Evolutionary conservation across 2,888 invertebrate species (phyloP).

Genomic region (Phaedon cochleariae): DNA sequence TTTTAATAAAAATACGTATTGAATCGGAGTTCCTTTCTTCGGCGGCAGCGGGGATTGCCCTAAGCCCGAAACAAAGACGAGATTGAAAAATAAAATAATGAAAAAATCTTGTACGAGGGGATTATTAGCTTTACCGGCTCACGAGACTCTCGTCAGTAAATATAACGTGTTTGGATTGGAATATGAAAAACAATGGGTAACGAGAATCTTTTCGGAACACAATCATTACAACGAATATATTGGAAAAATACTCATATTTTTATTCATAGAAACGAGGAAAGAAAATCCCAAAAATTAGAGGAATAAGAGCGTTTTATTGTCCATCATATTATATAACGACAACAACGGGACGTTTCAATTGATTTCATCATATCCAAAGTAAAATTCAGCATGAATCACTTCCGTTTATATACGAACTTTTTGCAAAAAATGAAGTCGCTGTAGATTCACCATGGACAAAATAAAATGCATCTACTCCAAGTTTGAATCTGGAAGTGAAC

Average conservation of each 20-base stretch:
- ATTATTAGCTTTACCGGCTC: neutral
- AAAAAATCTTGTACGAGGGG: neutral
- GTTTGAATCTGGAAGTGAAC: neutral
- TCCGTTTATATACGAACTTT: no score
- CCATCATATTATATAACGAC: no score
- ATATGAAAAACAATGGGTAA: neutral
- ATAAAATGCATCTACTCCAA: neutral
- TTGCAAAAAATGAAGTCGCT: neutral
- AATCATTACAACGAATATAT: no score
- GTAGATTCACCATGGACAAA: neutral
- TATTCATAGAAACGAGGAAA: no score
- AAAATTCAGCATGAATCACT: no score
- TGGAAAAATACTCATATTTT: no score
- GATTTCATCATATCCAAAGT: no score
- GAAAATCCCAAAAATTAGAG: no score
- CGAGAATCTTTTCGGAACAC: neutral
- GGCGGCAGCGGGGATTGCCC: neutral
- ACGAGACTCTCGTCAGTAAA: neutral
- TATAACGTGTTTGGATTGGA: neutral
- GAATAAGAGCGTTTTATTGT: no score
- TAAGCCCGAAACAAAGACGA: slow-evolving; percentile 9
- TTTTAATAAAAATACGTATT: slow-evolving; percentile 12
- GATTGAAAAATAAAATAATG: slow-evolving; percentile 11
- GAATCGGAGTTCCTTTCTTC: neutral
- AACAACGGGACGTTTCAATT: no score